Conservation (phyloP, 2,888 invertebrate genomes). For the Imbricaverruca yamaguchii region DNA sequence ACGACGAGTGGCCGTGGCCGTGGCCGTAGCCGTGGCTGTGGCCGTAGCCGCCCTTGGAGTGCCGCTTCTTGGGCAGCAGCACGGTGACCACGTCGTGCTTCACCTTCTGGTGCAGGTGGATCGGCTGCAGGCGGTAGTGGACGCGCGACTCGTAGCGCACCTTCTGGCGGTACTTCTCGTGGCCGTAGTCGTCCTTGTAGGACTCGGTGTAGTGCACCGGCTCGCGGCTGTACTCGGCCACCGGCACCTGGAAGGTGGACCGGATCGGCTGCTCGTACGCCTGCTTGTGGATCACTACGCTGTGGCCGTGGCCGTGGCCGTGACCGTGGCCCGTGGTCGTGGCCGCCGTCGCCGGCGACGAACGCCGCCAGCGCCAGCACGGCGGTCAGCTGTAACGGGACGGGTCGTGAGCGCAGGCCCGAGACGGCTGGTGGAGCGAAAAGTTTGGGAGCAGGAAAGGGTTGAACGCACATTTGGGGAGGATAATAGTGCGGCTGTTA, state of each 20-base stretch:
- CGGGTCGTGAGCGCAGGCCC: too few species aligned
- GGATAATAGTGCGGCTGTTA: too few species aligned
- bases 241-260: background rate
- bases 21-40: background rate
- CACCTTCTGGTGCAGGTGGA: background rate
- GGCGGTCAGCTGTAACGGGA: background rate
- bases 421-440: too few species aligned
- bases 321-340: background rate
- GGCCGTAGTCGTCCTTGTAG: background rate
- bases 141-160: conserved; percentile 1
- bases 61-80: conserved; percentile 8
- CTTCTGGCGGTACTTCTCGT: background rate
- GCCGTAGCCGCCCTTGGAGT: background rate
- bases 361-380: background rate
- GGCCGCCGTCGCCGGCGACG: background rate
- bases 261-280: conserved; percentile 16
- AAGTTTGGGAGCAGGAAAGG: too few species aligned
- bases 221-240: background rate
- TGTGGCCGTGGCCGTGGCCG: background rate
- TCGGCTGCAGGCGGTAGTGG: background rate
- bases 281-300: conserved; percentile 8
- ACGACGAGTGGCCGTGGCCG: background rate
- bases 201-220: background rate
- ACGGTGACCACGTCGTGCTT: conserved; percentile 1
- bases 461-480: too few species aligned